Evolutionary conservation across 1,140 invertebrate genomes (phyloP).

Genomic region (Ceratina calcarata): DNA sequence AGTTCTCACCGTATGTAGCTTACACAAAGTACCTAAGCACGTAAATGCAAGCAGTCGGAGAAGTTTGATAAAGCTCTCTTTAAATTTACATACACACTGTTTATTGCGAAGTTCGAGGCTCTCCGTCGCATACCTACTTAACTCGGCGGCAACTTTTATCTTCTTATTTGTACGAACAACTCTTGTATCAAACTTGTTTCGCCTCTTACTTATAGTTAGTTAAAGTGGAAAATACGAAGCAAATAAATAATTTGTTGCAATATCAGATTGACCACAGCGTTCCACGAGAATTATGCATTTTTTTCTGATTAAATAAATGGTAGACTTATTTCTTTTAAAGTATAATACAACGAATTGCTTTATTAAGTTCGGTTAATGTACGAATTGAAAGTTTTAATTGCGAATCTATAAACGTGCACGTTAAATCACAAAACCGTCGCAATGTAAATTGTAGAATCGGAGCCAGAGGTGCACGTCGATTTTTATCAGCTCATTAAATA

Average conservation of each 20-base stretch:
- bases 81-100: constrained; percentile 6
- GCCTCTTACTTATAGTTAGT: neutral
- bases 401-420: too few species aligned
- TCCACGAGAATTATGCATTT: neutral
- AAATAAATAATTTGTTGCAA: constrained; percentile 17
- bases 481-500: neutral
- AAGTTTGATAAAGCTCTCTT: constrained; percentile 12
- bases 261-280: neutral
- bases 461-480: neutral
- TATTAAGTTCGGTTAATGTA: too few species aligned
- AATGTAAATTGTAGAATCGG: too few species aligned
- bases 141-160: constrained; percentile 3
- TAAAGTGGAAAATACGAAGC: neutral
- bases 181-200: constrained; percentile 10
- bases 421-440: too few species aligned
- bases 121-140: neutral
- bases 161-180: constrained; percentile 27
- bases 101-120: neutral
- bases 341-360: too few species aligned
- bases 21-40: neutral
- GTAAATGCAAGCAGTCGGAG: neutral
- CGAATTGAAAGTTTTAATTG: too few species aligned
- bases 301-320: too few species aligned
- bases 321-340: too few species aligned
- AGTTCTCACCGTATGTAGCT: too few species aligned